Percentiles rank a stretch among this genome's conserved stretches.
Conservation (phyloP, 2,113 vertebrate genomes). For the Phylloscopus trochiloides region DNA sequence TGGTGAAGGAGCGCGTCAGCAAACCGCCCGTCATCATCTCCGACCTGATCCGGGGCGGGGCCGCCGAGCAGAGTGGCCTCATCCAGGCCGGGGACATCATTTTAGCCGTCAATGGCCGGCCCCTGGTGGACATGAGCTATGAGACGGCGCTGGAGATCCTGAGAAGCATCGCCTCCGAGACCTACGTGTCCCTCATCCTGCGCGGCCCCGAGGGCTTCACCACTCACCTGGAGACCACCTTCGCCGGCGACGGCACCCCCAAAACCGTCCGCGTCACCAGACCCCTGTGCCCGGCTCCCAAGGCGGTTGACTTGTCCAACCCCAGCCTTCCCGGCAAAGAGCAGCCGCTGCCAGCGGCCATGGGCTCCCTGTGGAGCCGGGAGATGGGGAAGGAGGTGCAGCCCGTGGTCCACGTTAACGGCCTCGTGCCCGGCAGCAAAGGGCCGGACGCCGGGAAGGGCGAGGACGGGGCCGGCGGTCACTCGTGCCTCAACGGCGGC, state of each 20-base stretch:
- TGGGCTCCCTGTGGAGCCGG: slow-evolving; percentile 73
- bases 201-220: slow-evolving; percentile 94
- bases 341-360: slow-evolving; percentile 54
- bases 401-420: slow-evolving; percentile 59
- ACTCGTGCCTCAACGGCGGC: slow-evolving; percentile 76
- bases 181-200: slow-evolving; percentile 92
- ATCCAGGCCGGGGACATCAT: slow-evolving; percentile 96
- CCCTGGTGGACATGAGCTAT: slow-evolving; percentile 91
- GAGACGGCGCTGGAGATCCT: slow-evolving; percentile 89
- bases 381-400: slow-evolving; percentile 58
- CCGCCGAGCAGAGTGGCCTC: slow-evolving; percentile 93
- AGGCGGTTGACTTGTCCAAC: slow-evolving; percentile 78
- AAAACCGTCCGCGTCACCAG: slow-evolving; percentile 90
- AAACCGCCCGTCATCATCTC: slow-evolving; percentile 94
- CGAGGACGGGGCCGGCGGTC: slow-evolving; percentile 22
- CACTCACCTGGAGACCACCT: slow-evolving; percentile 95
- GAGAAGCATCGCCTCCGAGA: slow-evolving; percentile 88
- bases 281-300: slow-evolving; percentile 74
- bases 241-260: slow-evolving; percentile 87
- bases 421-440: slow-evolving; percentile 41
- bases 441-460: slow-evolving; percentile 68
- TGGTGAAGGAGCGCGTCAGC: slow-evolving; percentile 93
- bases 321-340: slow-evolving; percentile 76
- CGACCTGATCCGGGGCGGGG: slow-evolving; percentile 91
- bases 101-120: slow-evolving; percentile 91